Evolutionary conservation across 2,888 invertebrate genomes (phyloP), one percentile per base, ranked within the genome.

Genomic region (Eristalinus sepulchralis): DNA sequence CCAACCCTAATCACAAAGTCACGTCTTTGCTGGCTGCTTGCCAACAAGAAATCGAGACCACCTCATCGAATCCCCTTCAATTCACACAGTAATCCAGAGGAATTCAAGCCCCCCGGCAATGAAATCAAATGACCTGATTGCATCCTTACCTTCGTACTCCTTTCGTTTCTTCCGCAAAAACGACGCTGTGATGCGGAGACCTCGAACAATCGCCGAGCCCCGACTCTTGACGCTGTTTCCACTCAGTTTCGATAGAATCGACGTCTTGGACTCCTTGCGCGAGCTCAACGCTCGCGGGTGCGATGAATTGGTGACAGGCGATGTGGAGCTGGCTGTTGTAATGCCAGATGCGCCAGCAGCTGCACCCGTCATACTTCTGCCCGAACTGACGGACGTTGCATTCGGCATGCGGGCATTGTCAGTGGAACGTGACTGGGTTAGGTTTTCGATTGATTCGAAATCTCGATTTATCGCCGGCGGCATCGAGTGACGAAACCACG

Each of bases 121-220:
- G 20, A 10, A 47, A 34, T 17, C 20, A 39, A 31, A 57, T 36
- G 57, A 76, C 33, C 36, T 57, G 57, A 47, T 27, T 13, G 11
- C 39, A 34, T 36, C 89, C 91, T 90, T 89, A 92, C 92, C 92
- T 91, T 91, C 91, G 78, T 92, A 92, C 86, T 92, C 92, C 60
- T 88, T 90, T 33, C 91, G 90, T 84, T 92, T 92, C 34, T 89
- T 89, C 39, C 91, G 90, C 76, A 92, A 86, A 84, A 92, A 91
- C 2, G 92, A 92, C 62, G 92, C 89, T 22, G 92, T 92, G 78
- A 92, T 91, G n/a, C 90, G 91, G 6, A 91, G 75, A 1, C 91
- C 90, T 31, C 89, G 88, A 3, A 89, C 89, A 34, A 90, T 73
- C 0, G 88, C 88, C 0, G 90, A 90, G 17, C 77, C 89, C 8